A percentile compares a stretch with the other conserved stretches of the same genome.
phyloP scores from a whole-genome alignment of 2,797 vertebrate genomes.

The Syndactyla subalaris region DNA sequence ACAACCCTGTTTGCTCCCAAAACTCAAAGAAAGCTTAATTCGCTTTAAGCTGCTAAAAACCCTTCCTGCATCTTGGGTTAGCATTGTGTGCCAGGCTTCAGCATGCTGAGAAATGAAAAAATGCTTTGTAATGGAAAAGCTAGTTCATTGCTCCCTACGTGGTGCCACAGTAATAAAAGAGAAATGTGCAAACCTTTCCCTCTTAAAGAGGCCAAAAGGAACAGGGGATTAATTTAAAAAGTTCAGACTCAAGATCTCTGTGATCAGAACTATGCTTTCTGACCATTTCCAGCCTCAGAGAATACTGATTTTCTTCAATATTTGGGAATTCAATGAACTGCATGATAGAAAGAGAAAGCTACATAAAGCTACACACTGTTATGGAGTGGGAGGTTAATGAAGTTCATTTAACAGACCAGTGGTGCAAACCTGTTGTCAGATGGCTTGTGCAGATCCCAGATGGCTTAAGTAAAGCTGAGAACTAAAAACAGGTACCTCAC shows the following conservation, averaged over 20 bases:
- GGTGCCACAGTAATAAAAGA: not conserved
- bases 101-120: slow-evolving; percentile 42
- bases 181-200: not conserved
- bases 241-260: not conserved
- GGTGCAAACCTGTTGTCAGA: slow-evolving; percentile 47
- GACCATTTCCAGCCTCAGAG: not conserved
- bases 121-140: slow-evolving; percentile 57
- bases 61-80: slow-evolving; percentile 31
- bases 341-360: not conserved
- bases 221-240: slow-evolving; percentile 3
- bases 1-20: slow-evolving; percentile 27
- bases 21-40: slow-evolving; percentile 55
- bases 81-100: slow-evolving; percentile 43
- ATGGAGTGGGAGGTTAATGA: slow-evolving; percentile 41
- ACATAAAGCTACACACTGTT: not conserved
- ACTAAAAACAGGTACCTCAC: slow-evolving; percentile 4
- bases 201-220: slow-evolving; percentile 17
- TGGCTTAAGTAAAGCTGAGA: slow-evolving; percentile 18
- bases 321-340: not conserved
- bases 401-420: slow-evolving; percentile 66
- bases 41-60: slow-evolving; percentile 23
- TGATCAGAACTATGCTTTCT: not conserved
- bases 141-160: not conserved
- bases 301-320: not conserved
- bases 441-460: slow-evolving; percentile 39